Evolutionary conservation across 1,140 invertebrate genomes (phyloP).

Genomic region (Heliconius eleuchia): DNA sequence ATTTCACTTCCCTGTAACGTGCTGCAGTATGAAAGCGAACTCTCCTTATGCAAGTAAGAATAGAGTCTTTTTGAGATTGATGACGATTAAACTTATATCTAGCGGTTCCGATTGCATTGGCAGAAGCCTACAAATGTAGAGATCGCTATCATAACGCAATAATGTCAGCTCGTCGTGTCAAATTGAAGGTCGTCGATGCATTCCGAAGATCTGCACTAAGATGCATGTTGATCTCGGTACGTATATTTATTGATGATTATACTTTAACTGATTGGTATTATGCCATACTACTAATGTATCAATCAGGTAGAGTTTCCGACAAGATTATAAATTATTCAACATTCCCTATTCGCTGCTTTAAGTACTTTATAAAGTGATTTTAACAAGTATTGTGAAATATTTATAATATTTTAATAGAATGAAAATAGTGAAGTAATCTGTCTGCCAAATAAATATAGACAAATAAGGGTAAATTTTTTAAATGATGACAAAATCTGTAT

Average conservation of each 20-base stretch:
- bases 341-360: neutral
- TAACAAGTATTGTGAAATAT: no score
- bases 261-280: constrained; percentile 25
- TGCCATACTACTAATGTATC: neutral
- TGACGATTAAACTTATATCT: constrained; percentile 42
- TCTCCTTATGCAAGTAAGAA: constrained; percentile 32
- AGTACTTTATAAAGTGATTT: neutral
- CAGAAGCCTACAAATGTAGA: constrained; percentile 59
- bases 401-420: no score
- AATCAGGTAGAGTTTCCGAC: neutral
- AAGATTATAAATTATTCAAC: neutral
- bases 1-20: constrained; percentile 62
- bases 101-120: constrained; percentile 66
- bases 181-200: constrained; percentile 59
- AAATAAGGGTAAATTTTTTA: no score
- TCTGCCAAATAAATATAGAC: no score
- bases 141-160: constrained; percentile 52
- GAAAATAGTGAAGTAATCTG: no score
- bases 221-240: constrained; percentile 29
- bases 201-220: constrained; percentile 53
- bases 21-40: constrained; percentile 39
- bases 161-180: constrained; percentile 50
- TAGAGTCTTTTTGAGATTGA: constrained; percentile 47
- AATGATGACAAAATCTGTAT: no score
- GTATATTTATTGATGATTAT: constrained; percentile 25